Evolutionary conservation across 2,797 vertebrate species (phyloP).

Genomic region (Rhinogobio ventralis): DNA sequence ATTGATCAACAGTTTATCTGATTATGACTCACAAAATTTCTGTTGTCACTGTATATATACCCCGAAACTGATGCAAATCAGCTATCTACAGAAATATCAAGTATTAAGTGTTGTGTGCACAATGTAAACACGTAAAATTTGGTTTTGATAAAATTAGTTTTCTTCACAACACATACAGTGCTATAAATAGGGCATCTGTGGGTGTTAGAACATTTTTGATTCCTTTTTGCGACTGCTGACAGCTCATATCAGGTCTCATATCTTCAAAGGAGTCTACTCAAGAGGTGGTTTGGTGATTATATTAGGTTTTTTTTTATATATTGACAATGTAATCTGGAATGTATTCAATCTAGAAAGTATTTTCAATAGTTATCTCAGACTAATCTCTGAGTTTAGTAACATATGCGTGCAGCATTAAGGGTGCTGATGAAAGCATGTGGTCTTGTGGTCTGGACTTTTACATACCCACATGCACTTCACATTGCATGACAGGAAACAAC

Average conservation of each 20-base stretch:
- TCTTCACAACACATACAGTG: background rate
- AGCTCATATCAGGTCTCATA: background rate
- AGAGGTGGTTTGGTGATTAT: background rate
- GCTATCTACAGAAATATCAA: background rate
- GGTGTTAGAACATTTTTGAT: constrained; percentile 5
- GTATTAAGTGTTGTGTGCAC: background rate
- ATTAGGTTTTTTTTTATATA: background rate
- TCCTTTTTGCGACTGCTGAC: background rate
- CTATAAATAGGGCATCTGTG: background rate
- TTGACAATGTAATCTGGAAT: background rate
- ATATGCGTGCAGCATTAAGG: background rate
- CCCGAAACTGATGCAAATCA: constrained; percentile 13
- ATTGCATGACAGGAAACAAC: background rate
- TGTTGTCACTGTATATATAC: background rate
- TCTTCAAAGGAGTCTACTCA: background rate
- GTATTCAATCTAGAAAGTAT: background rate
- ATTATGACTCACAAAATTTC: background rate
- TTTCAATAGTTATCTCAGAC: background rate
- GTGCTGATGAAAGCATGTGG: background rate
- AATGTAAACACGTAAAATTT: background rate
- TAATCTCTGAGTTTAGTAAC: background rate
- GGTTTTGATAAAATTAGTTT: background rate
- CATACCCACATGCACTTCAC: background rate
- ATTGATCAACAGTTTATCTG: background rate
- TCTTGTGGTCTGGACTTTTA: background rate